A percentile compares a stretch with the other conserved stretches of the same genome.
Evolutionary conservation across 92 coral and sea anemone genomes (phyloP).

Genomic region (Diadumene lineata): DNA sequence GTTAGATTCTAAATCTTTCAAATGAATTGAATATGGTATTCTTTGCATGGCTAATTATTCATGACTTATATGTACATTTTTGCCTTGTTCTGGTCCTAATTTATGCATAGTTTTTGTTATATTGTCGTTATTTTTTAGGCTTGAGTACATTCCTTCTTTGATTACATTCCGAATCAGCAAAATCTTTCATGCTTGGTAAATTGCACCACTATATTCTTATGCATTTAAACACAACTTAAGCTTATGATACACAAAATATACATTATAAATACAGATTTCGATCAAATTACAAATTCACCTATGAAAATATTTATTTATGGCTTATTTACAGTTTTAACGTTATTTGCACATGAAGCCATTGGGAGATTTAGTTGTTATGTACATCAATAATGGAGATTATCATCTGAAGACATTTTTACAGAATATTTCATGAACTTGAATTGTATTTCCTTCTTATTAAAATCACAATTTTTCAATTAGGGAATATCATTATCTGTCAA

Average conservation of each 20-base stretch:
- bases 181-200: neutral
- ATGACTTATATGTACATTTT: neutral
- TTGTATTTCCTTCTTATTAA: too few species aligned
- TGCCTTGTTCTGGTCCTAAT: neutral
- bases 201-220: neutral
- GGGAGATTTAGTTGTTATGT: neutral
- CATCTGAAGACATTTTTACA: too few species aligned
- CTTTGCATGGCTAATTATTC: neutral
- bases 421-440: too few species aligned
- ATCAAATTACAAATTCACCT: too few species aligned
- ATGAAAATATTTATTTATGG: neutral
- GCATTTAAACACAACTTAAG: too few species aligned
- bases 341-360: neutral
- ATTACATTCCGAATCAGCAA: neutral
- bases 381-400: too few species aligned
- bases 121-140: neutral
- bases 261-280: too few species aligned
- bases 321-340: neutral
- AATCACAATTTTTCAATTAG: too few species aligned
- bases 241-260: too few species aligned
- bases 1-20: neutral
- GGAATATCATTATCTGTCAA: too few species aligned
- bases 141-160: neutral
- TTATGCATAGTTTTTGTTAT: neutral
- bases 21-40: neutral